A percentile compares a stretch with the other conserved stretches of the same genome.
These are phyloP conservation scores for Agrotis exclamationis DNA, from an alignment of 2,888 invertebrate genomes.

Conservation along the genomic window DNA sequence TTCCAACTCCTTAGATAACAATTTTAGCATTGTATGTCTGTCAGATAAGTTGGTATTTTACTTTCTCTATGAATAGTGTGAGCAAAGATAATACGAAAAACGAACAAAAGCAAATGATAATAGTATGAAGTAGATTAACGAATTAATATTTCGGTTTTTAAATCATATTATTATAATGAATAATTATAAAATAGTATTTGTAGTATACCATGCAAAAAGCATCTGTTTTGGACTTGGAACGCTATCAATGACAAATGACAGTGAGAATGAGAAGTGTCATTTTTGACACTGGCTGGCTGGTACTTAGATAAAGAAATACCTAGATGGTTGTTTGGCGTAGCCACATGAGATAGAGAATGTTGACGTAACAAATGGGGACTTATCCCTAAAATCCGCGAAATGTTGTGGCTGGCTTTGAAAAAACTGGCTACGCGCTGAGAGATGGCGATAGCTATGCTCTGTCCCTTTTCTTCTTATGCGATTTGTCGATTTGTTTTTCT, in stretches of 20 bases:
- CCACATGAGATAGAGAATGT: too few species aligned
- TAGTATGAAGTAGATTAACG: background rate
- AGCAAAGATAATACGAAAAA: background rate
- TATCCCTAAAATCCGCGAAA: too few species aligned
- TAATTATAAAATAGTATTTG: background rate
- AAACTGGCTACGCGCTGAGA: too few species aligned
- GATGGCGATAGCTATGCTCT: too few species aligned
- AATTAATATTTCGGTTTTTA: background rate
- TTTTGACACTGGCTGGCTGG: constrained; percentile 21
- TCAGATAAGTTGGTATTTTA: background rate
- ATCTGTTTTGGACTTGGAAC: background rate
- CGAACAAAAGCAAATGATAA: too few species aligned
- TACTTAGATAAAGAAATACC: too few species aligned
- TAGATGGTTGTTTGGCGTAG: too few species aligned
- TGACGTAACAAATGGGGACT: too few species aligned
- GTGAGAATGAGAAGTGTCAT: background rate
- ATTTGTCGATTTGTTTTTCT: too few species aligned
- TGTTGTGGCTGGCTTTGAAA: too few species aligned
- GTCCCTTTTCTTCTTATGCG: too few species aligned
- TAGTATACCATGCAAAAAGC: background rate
- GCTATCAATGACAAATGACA: background rate
- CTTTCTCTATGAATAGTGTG: too few species aligned
- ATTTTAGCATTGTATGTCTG: constrained; percentile 5
- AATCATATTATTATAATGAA: background rate
- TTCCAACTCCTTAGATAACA: rapidly evolving